phyloP scores from a whole-genome alignment of 1,140 invertebrate genomes.

The Eriosoma lanigerum region DNA sequence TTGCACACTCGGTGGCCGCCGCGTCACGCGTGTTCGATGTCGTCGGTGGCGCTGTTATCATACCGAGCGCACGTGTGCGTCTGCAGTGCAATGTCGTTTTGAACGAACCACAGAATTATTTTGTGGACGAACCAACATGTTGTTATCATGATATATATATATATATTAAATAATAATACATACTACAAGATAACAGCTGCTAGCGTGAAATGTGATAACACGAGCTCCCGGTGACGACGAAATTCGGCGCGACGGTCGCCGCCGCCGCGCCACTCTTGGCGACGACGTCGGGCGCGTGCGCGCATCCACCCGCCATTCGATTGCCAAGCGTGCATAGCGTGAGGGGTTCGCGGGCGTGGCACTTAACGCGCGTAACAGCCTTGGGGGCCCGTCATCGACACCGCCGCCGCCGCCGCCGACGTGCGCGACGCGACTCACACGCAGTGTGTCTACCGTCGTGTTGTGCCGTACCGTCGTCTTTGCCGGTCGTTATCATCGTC shows the following conservation, averaged over 20 bases:
- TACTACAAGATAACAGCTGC: neutral
- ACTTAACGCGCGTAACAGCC: constrained; percentile 46
- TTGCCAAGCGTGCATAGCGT: neutral
- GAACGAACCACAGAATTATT: too few relatives aligned
- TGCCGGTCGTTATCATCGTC: neutral
- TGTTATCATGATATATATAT: too few relatives aligned
- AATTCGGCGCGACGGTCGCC: neutral
- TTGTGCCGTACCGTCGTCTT: neutral
- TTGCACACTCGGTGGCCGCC: too few relatives aligned
- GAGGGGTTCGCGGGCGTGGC: constrained; percentile 44
- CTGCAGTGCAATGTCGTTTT: too few relatives aligned
- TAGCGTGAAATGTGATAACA: constrained; percentile 13
- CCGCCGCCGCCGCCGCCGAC: constrained; percentile 3
- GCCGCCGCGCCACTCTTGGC: neutral
- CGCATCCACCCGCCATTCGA: neutral
- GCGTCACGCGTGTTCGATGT: too few relatives aligned
- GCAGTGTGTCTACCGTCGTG: constrained; percentile 9
- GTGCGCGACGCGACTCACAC: neutral
- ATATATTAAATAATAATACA: too few relatives aligned
- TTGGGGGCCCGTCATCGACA: constrained; percentile 13
- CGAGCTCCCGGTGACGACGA: neutral
- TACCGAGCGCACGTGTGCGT: too few relatives aligned
- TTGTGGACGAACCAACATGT: too few relatives aligned
- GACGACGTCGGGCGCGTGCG: constrained; percentile 13
- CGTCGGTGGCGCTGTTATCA: too few relatives aligned